Conservation (phyloP, 1,140 invertebrate species). For the Portunus trituberculatus region DNA sequence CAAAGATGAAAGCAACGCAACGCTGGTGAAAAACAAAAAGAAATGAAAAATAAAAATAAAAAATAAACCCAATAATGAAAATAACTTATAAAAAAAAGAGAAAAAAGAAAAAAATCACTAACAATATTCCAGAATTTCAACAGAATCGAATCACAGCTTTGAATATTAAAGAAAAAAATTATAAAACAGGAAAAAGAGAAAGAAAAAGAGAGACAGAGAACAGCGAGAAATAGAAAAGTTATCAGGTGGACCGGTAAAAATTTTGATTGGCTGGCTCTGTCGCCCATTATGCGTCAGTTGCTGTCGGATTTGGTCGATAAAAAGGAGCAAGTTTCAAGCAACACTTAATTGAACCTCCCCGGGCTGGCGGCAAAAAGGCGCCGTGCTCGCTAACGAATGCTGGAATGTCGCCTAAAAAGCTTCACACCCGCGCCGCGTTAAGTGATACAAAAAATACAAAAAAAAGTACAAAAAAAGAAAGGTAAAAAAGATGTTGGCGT, state of each 20-base stretch:
- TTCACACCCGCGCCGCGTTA: too few species aligned
- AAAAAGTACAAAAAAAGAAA: too few species aligned
- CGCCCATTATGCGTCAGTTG: conserved; percentile 39
- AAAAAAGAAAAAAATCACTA: too few species aligned
- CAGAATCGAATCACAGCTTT: too few species aligned
- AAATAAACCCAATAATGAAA: too few species aligned
- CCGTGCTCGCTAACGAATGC: neutral
- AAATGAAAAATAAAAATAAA: too few species aligned
- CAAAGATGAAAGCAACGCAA: too few species aligned
- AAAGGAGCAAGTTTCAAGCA: neutral
- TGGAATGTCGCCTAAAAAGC: neutral
- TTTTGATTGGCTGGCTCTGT: conserved; percentile 39
- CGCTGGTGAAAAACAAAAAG: too few species aligned
- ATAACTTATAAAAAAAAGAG: too few species aligned
- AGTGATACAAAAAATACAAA: too few species aligned
- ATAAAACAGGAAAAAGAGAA: neutral
- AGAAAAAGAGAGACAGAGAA: neutral
- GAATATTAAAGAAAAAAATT: neutral
- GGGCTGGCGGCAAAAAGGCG: neutral
- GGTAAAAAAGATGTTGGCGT: too few species aligned
- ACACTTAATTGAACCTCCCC: conserved; percentile 27
- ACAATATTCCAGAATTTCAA: too few species aligned
- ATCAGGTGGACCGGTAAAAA: neutral
- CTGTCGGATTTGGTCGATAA: conserved; percentile 32
- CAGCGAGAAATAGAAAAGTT: neutral